A percentile compares a stretch with the other conserved stretches of the same genome.
Conservation (phyloP, 2,113 vertebrate genomes). For the Pontoporia blainvillei region DNA sequence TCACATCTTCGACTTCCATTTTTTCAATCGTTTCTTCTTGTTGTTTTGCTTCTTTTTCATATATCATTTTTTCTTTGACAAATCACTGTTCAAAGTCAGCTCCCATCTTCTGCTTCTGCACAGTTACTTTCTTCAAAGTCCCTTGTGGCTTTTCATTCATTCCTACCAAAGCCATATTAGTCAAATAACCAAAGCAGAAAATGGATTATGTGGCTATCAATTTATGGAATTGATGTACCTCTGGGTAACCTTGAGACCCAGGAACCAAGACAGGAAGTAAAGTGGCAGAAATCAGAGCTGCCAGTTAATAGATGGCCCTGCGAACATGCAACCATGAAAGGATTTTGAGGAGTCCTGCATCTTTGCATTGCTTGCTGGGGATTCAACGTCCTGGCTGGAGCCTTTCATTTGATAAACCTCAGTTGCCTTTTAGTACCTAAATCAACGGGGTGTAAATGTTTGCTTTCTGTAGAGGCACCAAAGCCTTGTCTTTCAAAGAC, state of each 20-base stretch:
- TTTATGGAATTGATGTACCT: background rate
- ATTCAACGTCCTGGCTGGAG: accelerated
- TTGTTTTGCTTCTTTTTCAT: constrained; percentile 92
- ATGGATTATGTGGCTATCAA: background rate
- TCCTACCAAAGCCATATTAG: background rate
- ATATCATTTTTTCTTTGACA: constrained; percentile 91
- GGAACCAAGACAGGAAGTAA: background rate
- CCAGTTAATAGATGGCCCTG: too few species aligned
- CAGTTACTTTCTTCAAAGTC: background rate
- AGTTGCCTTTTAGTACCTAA: background rate
- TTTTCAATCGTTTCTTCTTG: constrained; percentile 94
- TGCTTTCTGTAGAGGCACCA: background rate
- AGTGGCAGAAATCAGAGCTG: background rate
- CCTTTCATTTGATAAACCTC: background rate
- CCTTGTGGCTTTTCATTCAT: background rate
- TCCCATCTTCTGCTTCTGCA: background rate
- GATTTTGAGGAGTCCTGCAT: background rate
- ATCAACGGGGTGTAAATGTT: background rate
- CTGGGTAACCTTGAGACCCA: background rate
- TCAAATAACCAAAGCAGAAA: background rate
- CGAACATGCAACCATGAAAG: background rate
- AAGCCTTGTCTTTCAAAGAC: background rate
- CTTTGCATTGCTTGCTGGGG: background rate
- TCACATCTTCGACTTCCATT: constrained; percentile 90
- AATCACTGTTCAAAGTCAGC: background rate